phyloP scores from a whole-genome alignment of 1,140 invertebrate genomes.

The Anoplophora glabripennis region DNA sequence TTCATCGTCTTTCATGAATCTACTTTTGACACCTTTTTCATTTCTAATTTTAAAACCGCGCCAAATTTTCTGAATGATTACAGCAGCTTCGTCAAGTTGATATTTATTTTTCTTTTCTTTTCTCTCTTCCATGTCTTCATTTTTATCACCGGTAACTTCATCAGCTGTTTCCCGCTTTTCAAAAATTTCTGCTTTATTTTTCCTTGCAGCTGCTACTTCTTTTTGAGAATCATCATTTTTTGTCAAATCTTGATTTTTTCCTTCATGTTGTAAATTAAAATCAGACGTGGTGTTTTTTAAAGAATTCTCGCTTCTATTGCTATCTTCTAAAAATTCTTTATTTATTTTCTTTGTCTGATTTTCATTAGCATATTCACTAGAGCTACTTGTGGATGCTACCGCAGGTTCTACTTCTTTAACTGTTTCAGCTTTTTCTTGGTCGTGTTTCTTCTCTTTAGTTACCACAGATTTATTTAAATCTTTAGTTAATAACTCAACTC shows the following conservation, averaged over 20 bases:
- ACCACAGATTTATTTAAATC: too few species aligned
- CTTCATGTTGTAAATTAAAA: not conserved
- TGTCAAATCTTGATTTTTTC: not conserved
- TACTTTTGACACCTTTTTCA: not conserved
- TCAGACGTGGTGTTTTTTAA: not conserved
- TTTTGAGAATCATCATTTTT: not conserved
- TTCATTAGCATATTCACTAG: too few species aligned
- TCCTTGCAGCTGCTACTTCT: constrained; percentile 20
- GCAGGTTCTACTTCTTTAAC: too few species aligned
- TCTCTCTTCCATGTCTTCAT: not conserved
- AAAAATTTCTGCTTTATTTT: not conserved
- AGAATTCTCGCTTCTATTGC: constrained; percentile 15
- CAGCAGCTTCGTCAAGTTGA: constrained; percentile 2
- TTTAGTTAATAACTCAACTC: too few species aligned
- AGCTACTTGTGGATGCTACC: too few species aligned
- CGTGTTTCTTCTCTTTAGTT: too few species aligned
- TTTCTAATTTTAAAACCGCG: constrained; percentile 17
- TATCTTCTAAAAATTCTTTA: constrained; percentile 13
- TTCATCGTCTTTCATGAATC: too few species aligned
- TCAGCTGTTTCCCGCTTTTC: not conserved
- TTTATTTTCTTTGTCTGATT: constrained; percentile 4
- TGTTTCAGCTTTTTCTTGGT: too few species aligned
- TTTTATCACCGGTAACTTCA: not conserved
- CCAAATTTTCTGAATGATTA: constrained; percentile 14
- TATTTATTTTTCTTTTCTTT: constrained; percentile 8